Evolutionary conservation across 2,888 invertebrate species (phyloP).

Genomic region (Bembecia ichneumoniformis): DNA sequence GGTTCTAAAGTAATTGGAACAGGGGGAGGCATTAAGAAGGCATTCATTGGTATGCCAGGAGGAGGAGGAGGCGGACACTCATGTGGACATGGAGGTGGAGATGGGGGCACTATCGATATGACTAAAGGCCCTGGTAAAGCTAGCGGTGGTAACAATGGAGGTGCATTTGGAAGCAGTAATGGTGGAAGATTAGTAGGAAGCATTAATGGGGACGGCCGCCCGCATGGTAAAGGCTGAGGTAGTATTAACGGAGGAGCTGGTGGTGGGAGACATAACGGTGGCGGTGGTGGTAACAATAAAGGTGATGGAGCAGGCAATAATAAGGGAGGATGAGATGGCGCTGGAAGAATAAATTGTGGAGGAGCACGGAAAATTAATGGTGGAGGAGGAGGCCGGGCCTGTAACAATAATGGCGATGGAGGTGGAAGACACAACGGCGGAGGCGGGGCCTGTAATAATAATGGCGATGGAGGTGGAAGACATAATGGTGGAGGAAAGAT

Average conservation of each 20-base stretch:
- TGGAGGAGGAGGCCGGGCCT: conserved; percentile 15
- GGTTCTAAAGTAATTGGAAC: conserved; percentile 51
- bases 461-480: conserved; percentile 10
- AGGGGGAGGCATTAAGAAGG: conserved; percentile 48
- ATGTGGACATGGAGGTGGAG: conserved; percentile 20
- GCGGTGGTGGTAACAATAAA: conserved; percentile 12
- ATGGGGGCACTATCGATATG: conserved; percentile 35
- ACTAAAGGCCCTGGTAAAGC: conserved; percentile 21
- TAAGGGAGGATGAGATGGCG: conserved; percentile 16
- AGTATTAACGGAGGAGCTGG: conserved; percentile 15
- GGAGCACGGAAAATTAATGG: conserved; percentile 15
- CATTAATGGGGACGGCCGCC: conserved; percentile 11
- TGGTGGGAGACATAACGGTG: conserved; percentile 16
- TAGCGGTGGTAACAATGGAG: conserved; percentile 2
- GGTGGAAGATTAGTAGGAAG: conserved; percentile 12
- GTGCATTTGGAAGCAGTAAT: conserved; percentile 3
- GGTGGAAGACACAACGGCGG: conserved; percentile 15
- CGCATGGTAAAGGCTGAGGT: conserved; percentile 13
- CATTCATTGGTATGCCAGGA: conserved; percentile 46
- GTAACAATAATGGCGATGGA: conserved; percentile 11
- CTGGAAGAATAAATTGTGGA: conserved; percentile 11
- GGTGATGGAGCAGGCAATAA: conserved; percentile 16
- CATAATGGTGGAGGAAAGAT: conserved; percentile 8
- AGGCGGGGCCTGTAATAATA: conserved; percentile 12
- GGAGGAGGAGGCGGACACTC: conserved; percentile 23